A percentile compares a stretch with the other conserved stretches of the same genome.
Evolutionary conservation across 1,140 invertebrate species (phyloP).

Genomic region (Drosophila yakuba): DNA sequence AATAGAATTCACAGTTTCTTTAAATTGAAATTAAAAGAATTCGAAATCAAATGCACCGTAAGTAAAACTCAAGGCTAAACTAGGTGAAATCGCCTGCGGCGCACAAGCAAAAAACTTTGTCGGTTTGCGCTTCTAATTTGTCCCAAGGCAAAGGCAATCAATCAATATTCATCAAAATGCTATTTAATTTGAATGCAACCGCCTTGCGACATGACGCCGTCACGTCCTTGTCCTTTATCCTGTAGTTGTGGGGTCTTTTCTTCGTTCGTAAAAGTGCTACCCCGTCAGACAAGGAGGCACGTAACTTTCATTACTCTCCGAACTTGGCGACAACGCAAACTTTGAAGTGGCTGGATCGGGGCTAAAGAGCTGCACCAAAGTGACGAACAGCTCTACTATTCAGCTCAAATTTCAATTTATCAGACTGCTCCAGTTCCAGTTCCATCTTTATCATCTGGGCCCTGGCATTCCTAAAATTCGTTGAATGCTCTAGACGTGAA

Average conservation of each 20-base stretch:
- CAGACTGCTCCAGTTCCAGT: slow-evolving; percentile 25
- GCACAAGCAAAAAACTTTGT: slow-evolving; percentile 61
- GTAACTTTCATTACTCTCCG: slow-evolving; percentile 57
- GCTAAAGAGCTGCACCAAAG: slow-evolving; percentile 31
- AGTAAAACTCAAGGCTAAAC: slow-evolving; percentile 51
- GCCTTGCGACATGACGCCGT: slow-evolving; percentile 31
- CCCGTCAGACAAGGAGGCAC: slow-evolving; percentile 20
- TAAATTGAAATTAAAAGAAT: slow-evolving; percentile 29
- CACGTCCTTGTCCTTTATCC: slow-evolving; percentile 32
- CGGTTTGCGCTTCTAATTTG: slow-evolving; percentile 77
- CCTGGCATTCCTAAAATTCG: slow-evolving; percentile 9
- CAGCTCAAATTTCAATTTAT: slow-evolving; percentile 49
- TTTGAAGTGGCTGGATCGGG: slow-evolving; percentile 52
- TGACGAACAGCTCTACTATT: slow-evolving; percentile 38
- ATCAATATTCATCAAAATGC: slow-evolving; percentile 80
- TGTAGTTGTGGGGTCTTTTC: neutral
- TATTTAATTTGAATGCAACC: slow-evolving; percentile 76
- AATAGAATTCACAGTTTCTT: slow-evolving; percentile 10
- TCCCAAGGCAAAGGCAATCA: slow-evolving; percentile 72
- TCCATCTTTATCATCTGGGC: slow-evolving; percentile 2
- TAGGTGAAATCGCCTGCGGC: slow-evolving; percentile 16
- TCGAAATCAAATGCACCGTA: slow-evolving; percentile 12
- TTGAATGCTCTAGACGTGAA: slow-evolving; percentile 5
- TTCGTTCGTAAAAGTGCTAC: neutral
- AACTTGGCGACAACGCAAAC: slow-evolving; percentile 69